These are phyloP conservation scores for Laticauda laticaudata DNA, from an alignment of 2,113 vertebrate genomes.

Conservation along the genomic window DNA sequence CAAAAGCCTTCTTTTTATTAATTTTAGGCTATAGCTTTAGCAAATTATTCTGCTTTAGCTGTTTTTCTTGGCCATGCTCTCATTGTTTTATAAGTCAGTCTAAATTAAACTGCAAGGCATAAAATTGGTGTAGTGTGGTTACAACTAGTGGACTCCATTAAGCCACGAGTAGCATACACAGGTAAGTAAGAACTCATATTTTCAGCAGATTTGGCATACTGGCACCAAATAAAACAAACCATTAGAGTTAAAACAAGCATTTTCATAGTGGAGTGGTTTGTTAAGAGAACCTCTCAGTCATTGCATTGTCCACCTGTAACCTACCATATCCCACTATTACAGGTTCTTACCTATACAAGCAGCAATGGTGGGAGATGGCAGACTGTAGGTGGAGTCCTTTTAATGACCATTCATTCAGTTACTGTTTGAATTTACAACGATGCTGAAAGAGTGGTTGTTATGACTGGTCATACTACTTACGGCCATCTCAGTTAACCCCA, in stretches of 20 bases:
- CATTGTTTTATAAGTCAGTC: background rate
- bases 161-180: background rate
- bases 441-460: background rate
- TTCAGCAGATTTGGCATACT: background rate
- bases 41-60: background rate
- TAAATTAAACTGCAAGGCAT: background rate
- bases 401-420: background rate
- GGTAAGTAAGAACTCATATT: background rate
- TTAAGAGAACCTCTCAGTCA: background rate
- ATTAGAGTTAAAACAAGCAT: background rate
- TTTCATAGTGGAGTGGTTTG: background rate
- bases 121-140: background rate
- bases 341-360: background rate
- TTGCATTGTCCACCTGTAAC: background rate
- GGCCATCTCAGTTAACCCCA: background rate
- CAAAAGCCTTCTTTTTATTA: background rate
- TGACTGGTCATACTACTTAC: background rate
- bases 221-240: background rate
- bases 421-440: background rate
- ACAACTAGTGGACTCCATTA: background rate
- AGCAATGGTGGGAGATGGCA: background rate
- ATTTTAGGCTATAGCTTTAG: background rate
- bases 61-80: background rate
- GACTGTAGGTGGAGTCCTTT: background rate
- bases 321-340: too few species aligned